These are phyloP conservation scores for Caerostris extrusa DNA, from an alignment of 1,140 invertebrate genomes.

Conservation along the genomic window DNA sequence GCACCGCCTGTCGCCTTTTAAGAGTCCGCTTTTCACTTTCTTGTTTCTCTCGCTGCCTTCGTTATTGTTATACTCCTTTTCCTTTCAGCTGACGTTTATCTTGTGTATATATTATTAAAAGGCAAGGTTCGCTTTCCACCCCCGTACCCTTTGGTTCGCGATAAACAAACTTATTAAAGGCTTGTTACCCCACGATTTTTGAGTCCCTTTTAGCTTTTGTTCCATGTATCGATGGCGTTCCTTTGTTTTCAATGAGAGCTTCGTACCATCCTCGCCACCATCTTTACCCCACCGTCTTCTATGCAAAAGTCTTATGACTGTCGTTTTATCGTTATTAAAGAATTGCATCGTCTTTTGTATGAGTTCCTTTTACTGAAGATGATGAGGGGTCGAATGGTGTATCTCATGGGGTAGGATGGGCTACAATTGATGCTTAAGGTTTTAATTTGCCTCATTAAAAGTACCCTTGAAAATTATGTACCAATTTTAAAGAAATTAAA, in stretches of 20 bases:
- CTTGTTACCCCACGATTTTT: slow-evolving; percentile 72
- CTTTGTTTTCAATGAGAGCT: slow-evolving; percentile 54
- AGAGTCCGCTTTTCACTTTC: slow-evolving; percentile 60
- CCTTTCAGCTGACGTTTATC: slow-evolving; percentile 53
- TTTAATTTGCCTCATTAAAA: too few relatives aligned
- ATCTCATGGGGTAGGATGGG: neutral
- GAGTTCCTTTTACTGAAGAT: neutral
- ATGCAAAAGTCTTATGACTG: neutral
- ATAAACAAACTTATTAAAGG: slow-evolving; percentile 76
- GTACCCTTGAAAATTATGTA: too few relatives aligned
- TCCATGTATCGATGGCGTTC: slow-evolving; percentile 29
- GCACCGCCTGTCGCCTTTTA: slow-evolving; percentile 41
- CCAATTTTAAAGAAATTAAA: too few relatives aligned
- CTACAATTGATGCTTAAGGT: too few relatives aligned
- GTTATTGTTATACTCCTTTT: slow-evolving; percentile 61
- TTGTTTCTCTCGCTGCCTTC: slow-evolving; percentile 23
- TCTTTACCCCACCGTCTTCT: neutral
- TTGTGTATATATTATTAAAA: slow-evolving; percentile 73
- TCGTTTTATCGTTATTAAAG: slow-evolving; percentile 40
- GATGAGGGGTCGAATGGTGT: neutral
- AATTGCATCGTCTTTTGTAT: slow-evolving; percentile 22
- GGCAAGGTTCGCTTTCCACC: neutral
- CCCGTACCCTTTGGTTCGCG: neutral
- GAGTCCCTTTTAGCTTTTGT: slow-evolving; percentile 61
- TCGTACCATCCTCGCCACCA: neutral